Conservation (phyloP, 1,140 invertebrate genomes). For the Tetramorium alpestre region DNA sequence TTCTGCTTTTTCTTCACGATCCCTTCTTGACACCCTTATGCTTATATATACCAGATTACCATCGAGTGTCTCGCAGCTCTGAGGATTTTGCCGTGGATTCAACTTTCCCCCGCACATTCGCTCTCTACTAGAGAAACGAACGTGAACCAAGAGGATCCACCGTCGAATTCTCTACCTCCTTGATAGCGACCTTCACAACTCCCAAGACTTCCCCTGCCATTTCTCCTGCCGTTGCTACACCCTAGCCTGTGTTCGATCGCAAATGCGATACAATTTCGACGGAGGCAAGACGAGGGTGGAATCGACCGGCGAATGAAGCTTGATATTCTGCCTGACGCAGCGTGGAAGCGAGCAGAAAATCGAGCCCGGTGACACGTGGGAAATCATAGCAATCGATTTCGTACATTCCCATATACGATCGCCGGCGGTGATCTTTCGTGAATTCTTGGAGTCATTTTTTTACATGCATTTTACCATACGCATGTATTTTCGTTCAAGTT, state of each 20-base stretch:
- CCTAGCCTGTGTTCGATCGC: constrained; percentile 13
- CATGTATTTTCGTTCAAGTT: constrained; percentile 57
- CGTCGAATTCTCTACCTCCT: neutral
- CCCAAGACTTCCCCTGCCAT: neutral
- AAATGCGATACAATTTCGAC: constrained; percentile 59
- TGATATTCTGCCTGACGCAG: constrained; percentile 60
- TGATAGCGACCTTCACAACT: neutral
- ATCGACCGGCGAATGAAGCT: constrained; percentile 59
- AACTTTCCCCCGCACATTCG: neutral
- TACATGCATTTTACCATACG: neutral
- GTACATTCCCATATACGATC: constrained; percentile 48
- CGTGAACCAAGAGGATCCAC: constrained; percentile 4
- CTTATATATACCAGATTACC: constrained; percentile 80
- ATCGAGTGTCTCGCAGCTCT: constrained; percentile 50
- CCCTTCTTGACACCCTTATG: constrained; percentile 30
- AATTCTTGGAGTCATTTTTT: constrained; percentile 43
- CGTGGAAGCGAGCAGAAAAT: constrained; percentile 35
- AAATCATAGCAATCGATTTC: constrained; percentile 71
- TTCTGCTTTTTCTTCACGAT: neutral
- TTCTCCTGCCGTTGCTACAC: neutral
- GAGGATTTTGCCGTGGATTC: constrained; percentile 67
- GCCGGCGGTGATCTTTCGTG: constrained; percentile 51
- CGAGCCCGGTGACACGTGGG: constrained; percentile 65
- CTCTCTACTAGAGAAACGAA: neutral
- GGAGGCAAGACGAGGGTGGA: constrained; percentile 23